Base-by-base conservation (phyloP, 2,797 vertebrate species). In the Alfaro cultratus region DNA sequence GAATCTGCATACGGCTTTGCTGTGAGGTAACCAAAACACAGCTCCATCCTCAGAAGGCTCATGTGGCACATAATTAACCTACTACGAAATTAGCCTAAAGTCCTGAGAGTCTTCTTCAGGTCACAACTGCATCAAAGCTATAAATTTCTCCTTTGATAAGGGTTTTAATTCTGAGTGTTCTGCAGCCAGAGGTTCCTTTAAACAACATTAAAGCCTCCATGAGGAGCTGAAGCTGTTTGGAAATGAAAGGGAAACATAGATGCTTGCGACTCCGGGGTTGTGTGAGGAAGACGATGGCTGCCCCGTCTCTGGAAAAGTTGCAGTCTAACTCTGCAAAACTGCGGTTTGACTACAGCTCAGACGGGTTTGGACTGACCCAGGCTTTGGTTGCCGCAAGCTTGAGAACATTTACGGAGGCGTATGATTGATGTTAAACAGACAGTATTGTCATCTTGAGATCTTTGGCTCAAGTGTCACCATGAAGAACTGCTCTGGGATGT, bases 111-210 rank as follows among this genome's bases (percentile, higher is more conserved):
- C 49, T 74, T 91, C 85, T 88, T 55, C 76, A 80, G 89, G 89
- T 93, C 95, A 94, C 94, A 96, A 95, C 92, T 96, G 94, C 87
- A 90, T 93, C 92, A 91, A 95, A 96, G 94, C 93, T 93, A 95
- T 84, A 55, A 83, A 81, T 86, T 90, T 94, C 82, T 51, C 88
- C 87, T 92, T 85, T 77, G 86, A 83, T 91, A 90, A 91, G 86
- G 93, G 86, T 79, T 86, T 85, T 84, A 90, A 91, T 88, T 88
- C 86, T 15, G 83, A 91, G 89, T 93, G 85, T 91, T 86, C 83
- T 85, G 75, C 78, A 88, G 89, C 92, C 93, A 95, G 82, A 67
- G 73, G 34, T 76, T 88, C 90, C 93, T 95, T 94, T 93, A 93
- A 93, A 90, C 91, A 85, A 90, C 89, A 89, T 92, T 92, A 96